Conservation (phyloP, 2,888 invertebrate genomes). For the Dicyrtoma fusca region DNA sequence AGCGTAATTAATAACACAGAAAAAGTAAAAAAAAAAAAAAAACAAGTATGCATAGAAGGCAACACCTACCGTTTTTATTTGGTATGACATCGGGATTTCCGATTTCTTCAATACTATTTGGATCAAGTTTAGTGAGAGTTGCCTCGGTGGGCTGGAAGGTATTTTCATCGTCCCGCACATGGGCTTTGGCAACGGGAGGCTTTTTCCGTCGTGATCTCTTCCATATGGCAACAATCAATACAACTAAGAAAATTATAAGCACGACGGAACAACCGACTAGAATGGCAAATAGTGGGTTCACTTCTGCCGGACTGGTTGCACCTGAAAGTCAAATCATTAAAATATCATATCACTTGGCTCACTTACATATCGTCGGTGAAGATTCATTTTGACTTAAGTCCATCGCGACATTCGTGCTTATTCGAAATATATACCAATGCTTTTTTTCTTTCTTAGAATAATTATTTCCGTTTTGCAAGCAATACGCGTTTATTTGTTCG, state of each 20-base stretch:
- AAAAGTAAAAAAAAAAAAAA: background rate
- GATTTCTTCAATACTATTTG: constrained; percentile 53
- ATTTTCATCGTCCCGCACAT: constrained; percentile 47
- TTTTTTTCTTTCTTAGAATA: no score
- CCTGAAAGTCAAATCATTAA: constrained; percentile 33
- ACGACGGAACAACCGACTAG: constrained; percentile 54
- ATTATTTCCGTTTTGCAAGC: no score
- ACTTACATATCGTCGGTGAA: no score
- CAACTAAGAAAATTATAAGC: constrained; percentile 51
- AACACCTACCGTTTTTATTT: constrained; percentile 77
- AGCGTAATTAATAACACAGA: background rate
- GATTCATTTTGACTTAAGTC: no score
- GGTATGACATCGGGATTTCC: constrained; percentile 83
- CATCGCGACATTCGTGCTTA: no score
- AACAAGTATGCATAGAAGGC: background rate
- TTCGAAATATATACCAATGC: no score
- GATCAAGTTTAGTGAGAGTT: constrained; percentile 53
- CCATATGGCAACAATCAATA: constrained; percentile 55
- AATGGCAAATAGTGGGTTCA: constrained; percentile 55
- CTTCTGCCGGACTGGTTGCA: constrained; percentile 46
- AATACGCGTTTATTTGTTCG: no score
- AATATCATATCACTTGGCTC: no score
- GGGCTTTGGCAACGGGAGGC: constrained; percentile 50
- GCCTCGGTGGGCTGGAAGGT: constrained; percentile 49
- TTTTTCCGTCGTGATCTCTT: constrained; percentile 54